Evolutionary conservation across 2,888 invertebrate genomes (phyloP), one percentile per base, ranked within the genome.

Genomic region (Plebejus anna): DNA sequence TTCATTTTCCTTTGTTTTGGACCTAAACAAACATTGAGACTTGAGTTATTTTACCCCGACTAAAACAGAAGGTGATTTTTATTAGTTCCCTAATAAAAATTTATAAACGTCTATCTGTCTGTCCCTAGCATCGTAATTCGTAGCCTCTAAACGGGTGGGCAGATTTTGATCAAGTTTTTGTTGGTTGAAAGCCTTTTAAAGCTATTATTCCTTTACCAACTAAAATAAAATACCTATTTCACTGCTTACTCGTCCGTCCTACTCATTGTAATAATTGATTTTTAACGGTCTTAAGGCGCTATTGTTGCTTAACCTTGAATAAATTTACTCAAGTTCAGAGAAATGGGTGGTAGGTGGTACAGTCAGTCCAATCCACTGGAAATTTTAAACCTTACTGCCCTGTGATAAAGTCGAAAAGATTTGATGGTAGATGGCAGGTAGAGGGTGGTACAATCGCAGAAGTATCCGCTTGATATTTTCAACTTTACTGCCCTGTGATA

Each of bases 241-340:
- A 55, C 16, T 61, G 28, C 61, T 11, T 22, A 28, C 61, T 28
- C 61, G 28, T 1, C 4, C 9, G 47, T 2, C 47, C 2, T 9
- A 47, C 47, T 61, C 9, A 28, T 61, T 61, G 32, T 36, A 66
- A 66, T 13, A 66, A 66, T 71, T 42, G 42, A 71, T 73, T 73
- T 32, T 55, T 73, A 73, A 28, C 0, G 4, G 2, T 32, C 76
- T 80, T 82, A 82, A 84, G 84, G 82, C 81, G 80, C 81, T 83
- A 81, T 81, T 82, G 72, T 72, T 70, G 81, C 80, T 77, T 82
- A 80, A 80, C 84, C 85, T 84, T 84, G 82, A 78, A 75, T 75
- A 76, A 82, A 83, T 82, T 73, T 82, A 83, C 82, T 84, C 85
- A 84, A 82, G 83, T 83, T 82, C 82, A 83, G 72, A 80, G 78